Conservation (phyloP, 2,888 invertebrate species). For the Temnothorax rugatulus region DNA sequence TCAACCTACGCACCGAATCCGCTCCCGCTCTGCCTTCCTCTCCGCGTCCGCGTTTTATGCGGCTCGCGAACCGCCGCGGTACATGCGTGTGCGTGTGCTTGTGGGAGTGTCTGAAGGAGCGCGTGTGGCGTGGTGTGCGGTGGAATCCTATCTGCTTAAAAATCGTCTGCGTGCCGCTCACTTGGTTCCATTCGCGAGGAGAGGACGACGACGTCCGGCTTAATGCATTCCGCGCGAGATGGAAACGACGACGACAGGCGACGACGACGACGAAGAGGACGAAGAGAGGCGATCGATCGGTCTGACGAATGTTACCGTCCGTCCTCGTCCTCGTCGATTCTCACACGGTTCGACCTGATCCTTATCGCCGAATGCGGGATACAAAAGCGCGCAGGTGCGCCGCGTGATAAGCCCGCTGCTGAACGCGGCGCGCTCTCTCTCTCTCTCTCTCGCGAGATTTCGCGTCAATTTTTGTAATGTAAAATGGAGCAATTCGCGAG, state of each 20-base stretch:
- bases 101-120: slow-evolving; percentile 60
- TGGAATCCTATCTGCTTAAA: slow-evolving; percentile 77
- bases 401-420: slow-evolving; percentile 65
- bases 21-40: slow-evolving; percentile 15
- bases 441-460: slow-evolving; percentile 28
- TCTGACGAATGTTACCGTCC: slow-evolving; percentile 67
- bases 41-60: slow-evolving; percentile 52
- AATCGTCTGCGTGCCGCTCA: slow-evolving; percentile 80
- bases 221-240: slow-evolving; percentile 78
- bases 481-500: background rate
- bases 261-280: slow-evolving; percentile 49
- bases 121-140: slow-evolving; percentile 48
- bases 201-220: slow-evolving; percentile 74
- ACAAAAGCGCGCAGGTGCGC: slow-evolving; percentile 68
- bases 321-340: slow-evolving; percentile 76
- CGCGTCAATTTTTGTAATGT: background rate
- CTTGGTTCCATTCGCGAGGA: slow-evolving; percentile 79
- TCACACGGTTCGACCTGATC: slow-evolving; percentile 72
- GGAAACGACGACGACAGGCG: slow-evolving; percentile 67
- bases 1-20: slow-evolving; percentile 20
- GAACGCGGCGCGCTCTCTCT: slow-evolving; percentile 17
- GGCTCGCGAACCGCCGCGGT: slow-evolving; percentile 28
- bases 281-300: slow-evolving; percentile 73
- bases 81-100: slow-evolving; percentile 13
- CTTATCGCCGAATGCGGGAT: slow-evolving; percentile 65